phyloP scores from a whole-genome alignment of 1,140 invertebrate genomes.

The Macrobrachium nipponense region DNA sequence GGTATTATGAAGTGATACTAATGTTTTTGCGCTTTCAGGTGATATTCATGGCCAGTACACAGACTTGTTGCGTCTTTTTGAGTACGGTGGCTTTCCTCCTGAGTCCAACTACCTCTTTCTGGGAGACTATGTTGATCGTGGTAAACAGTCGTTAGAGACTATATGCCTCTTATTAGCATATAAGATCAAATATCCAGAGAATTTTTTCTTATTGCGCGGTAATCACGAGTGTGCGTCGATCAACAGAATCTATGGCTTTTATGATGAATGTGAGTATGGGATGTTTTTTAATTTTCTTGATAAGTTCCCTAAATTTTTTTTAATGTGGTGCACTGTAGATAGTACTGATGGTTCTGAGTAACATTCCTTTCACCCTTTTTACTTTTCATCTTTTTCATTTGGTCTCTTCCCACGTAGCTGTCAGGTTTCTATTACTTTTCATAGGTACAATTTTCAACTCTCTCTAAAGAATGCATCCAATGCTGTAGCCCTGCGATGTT shows the following conservation, averaged over 20 bases:
- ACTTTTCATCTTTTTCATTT: no score
- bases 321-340: no score
- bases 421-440: no score
- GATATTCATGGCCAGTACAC: constrained; percentile 99
- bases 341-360: no score
- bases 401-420: no score
- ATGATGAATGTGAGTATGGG: constrained; percentile 71
- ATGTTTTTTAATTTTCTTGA: not conserved
- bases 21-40: constrained; percentile 68
- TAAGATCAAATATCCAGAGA: constrained; percentile 76
- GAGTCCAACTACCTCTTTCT: constrained; percentile 99
- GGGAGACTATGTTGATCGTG: constrained; percentile 92
- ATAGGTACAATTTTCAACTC: no score
- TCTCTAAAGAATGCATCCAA: no score
- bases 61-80: constrained; percentile 96
- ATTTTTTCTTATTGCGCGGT: constrained; percentile 77
- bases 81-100: constrained; percentile 99
- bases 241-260: constrained; percentile 71
- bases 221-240: constrained; percentile 79
- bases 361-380: no score
- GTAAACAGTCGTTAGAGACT: constrained; percentile 89
- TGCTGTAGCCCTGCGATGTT: no score
- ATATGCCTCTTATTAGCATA: constrained; percentile 87
- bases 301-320: not conserved
- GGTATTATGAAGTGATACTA: not conserved